These are phyloP conservation scores for Zoanthus sansibaricus DNA, from an alignment of 92 coral and sea anemone species.

Conservation along the genomic window DNA sequence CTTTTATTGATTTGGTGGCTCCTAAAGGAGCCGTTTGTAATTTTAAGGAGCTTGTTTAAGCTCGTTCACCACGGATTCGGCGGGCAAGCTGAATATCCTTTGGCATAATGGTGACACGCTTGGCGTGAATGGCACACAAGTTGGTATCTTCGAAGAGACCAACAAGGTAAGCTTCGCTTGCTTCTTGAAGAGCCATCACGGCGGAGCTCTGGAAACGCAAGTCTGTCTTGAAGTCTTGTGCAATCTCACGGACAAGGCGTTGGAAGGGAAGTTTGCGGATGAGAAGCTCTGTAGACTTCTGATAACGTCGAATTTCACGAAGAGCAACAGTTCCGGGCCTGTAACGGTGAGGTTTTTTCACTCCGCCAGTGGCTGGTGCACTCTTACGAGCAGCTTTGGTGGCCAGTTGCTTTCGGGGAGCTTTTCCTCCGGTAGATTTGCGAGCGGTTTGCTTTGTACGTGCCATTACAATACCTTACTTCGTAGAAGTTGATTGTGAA, in stretches of 20 bases:
- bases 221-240: constrained; percentile 87
- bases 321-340: constrained; percentile 93
- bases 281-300: constrained; percentile 87
- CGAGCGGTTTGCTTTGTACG: constrained; percentile 28
- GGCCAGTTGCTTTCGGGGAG: constrained; percentile 5
- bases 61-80: constrained; percentile 82
- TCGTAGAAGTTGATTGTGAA: not conserved
- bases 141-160: constrained; percentile 93
- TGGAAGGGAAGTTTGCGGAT: constrained; percentile 94
- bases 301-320: constrained; percentile 91
- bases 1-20: constrained; percentile 71
- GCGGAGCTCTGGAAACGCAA: constrained; percentile 94
- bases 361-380: constrained; percentile 87
- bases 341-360: constrained; percentile 90
- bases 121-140: constrained; percentile 96
- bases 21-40: constrained; percentile 84
- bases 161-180: constrained; percentile 95
- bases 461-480: not conserved
- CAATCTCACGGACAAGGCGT: constrained; percentile 91
- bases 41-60: not conserved
- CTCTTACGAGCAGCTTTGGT: constrained; percentile 21
- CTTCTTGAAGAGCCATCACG: constrained; percentile 96
- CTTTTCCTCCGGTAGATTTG: constrained; percentile 18
- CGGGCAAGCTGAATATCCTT: constrained; percentile 94
- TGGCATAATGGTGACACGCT: constrained; percentile 93